phyloP scores from a whole-genome alignment of 2,113 vertebrate species.

The Lasiurus borealis region DNA sequence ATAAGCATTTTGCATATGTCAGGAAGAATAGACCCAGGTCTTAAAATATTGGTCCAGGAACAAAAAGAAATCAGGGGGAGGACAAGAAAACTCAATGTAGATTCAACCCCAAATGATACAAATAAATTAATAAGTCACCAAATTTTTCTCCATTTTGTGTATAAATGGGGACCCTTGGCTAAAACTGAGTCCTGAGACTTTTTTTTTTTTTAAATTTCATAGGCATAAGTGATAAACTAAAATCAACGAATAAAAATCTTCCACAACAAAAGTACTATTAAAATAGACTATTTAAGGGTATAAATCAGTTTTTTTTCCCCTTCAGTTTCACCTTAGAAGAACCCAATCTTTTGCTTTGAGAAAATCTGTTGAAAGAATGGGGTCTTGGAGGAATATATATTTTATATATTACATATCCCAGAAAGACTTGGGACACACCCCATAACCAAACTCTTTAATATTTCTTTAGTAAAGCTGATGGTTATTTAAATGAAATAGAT shows the following conservation, averaged over 20 bases:
- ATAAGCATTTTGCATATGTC: slow-evolving; percentile 12
- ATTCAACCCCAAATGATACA: slow-evolving; percentile 10
- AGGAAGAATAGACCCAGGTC: background rate
- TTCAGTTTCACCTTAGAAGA: slow-evolving; percentile 40
- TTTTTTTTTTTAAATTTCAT: background rate
- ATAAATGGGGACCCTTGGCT: background rate
- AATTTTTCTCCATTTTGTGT: background rate
- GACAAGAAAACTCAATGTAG: background rate
- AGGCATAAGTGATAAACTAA: background rate
- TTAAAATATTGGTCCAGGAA: background rate
- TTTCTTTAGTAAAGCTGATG: background rate
- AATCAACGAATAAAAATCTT: background rate
- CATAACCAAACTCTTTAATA: background rate
- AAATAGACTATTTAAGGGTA: background rate
- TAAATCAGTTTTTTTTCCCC: slow-evolving; percentile 44
- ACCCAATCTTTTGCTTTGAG: slow-evolving; percentile 28
- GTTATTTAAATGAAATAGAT: background rate
- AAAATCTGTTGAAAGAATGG: slow-evolving; percentile 28
- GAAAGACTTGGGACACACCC: background rate
- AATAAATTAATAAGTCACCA: background rate
- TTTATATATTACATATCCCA: background rate
- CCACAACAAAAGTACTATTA: slow-evolving; percentile 17
- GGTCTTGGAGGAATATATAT: background rate
- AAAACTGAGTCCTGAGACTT: background rate
- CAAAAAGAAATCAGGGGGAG: background rate